These are phyloP conservation scores for Ypsolopha sequella DNA, from an alignment of 2,888 invertebrate genomes.

Conservation along the genomic window DNA sequence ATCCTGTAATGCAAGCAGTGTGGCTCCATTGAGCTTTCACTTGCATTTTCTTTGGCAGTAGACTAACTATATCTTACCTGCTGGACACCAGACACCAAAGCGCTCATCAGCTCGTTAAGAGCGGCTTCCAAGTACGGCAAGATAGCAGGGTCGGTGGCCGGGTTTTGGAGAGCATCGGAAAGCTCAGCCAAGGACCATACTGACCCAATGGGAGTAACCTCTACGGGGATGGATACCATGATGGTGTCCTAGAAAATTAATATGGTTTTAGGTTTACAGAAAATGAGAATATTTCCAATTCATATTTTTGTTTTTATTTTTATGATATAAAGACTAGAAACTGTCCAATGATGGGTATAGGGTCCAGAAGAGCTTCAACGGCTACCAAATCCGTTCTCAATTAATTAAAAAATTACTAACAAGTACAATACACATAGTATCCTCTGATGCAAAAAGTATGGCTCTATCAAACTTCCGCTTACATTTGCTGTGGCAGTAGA, in stretches of 20 bases:
- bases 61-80: not conserved
- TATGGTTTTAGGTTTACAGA: not conserved
- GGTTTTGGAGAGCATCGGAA: constrained; percentile 13
- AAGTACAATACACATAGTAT: too few relatives aligned
- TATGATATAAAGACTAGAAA: too few relatives aligned
- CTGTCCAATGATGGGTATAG: too few relatives aligned
- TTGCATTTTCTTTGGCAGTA: too few relatives aligned
- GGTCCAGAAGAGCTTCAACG: too few relatives aligned
- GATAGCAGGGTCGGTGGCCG: constrained; percentile 14
- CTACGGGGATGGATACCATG: constrained; percentile 13
- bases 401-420: too few relatives aligned
- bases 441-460: too few relatives aligned
- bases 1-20: too few relatives aligned
- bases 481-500: too few relatives aligned
- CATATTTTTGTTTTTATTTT: not conserved
- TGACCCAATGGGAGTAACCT: constrained; percentile 4
- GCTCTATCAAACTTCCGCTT: too few relatives aligned
- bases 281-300: not conserved
- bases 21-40: too few relatives aligned
- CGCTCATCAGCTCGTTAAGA: constrained; percentile 18
- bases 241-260: constrained; percentile 12
- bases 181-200: constrained; percentile 21
- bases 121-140: constrained; percentile 18
- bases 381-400: too few relatives aligned
- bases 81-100: constrained; percentile 12